A percentile compares a stretch with the other conserved stretches of the same genome.
Evolutionary conservation across 1,140 invertebrate species (phyloP).

Genomic region (Drosophila saltans): DNA sequence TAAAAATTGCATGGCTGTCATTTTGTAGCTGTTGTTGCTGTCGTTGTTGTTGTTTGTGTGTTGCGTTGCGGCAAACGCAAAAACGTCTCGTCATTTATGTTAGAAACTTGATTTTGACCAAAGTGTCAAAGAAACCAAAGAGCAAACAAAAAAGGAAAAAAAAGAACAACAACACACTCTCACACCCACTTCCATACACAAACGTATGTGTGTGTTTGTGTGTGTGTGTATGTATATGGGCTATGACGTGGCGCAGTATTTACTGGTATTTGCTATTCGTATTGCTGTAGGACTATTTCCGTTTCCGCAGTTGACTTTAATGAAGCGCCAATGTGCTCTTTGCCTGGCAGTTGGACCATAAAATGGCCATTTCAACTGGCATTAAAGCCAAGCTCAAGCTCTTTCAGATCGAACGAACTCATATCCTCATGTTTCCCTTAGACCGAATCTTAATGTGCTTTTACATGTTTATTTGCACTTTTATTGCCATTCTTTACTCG

Average conservation of each 20-base stretch:
- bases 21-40: conserved; percentile 46
- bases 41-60: conserved; percentile 36
- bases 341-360: conserved; percentile 57
- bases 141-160: conserved; percentile 21
- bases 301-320: conserved; percentile 72
- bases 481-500: conserved; percentile 56
- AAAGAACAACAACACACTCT: background rate
- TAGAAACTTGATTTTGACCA: conserved; percentile 61
- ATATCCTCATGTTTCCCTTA: conserved; percentile 37
- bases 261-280: conserved; percentile 44
- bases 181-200: background rate
- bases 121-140: conserved; percentile 57
- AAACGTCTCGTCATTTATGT: conserved; percentile 76
- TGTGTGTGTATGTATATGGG: background rate
- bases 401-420: conserved; percentile 32
- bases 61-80: conserved; percentile 57
- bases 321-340: conserved; percentile 73
- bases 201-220: background rate
- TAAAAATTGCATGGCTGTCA: conserved; percentile 73
- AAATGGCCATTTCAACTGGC: conserved; percentile 66
- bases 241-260: conserved; percentile 29
- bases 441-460: conserved; percentile 68
- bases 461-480: conserved; percentile 78
- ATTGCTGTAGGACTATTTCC: conserved; percentile 60
- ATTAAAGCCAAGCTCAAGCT: conserved; percentile 47